A percentile compares a stretch with the other conserved stretches of the same genome.
Conservation (phyloP, 2,113 vertebrate species). For the Paracanthobrama guichenoti region DNA sequence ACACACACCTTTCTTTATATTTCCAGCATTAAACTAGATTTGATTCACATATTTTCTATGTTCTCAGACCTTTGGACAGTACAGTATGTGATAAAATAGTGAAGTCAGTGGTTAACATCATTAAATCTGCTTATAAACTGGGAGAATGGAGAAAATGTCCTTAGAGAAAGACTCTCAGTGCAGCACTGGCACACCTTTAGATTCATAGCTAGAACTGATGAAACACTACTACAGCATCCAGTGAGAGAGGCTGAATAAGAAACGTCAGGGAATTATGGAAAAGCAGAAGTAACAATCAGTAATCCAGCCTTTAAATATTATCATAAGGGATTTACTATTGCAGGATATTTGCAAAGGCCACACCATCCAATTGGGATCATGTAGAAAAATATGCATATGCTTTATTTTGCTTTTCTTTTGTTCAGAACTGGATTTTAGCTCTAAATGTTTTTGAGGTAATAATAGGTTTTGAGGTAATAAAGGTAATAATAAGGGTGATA, state of each 20-base stretch:
- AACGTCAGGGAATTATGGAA: not conserved
- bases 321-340: not conserved
- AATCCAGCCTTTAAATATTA: not conserved
- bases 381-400: not conserved
- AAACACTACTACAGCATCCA: too few species aligned
- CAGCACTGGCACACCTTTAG: not conserved
- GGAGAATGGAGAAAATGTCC: not conserved
- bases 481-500: not conserved
- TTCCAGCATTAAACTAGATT: not conserved
- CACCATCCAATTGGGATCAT: not conserved
- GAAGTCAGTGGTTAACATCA: not conserved
- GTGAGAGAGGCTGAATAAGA: not conserved
- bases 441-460: too few species aligned
- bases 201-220: not conserved
- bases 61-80: not conserved
- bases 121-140: conserved; percentile 1
- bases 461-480: too few species aligned
- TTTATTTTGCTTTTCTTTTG: too few species aligned
- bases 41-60: not conserved
- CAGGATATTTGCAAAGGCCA: not conserved
- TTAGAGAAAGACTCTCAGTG: not conserved
- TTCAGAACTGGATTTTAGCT: too few species aligned
- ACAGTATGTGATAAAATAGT: not conserved
- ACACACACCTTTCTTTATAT: not conserved
- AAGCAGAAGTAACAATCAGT: not conserved